Base-by-base conservation (phyloP, 2,113 vertebrate species). In the Phylloscopus trochilus region DNA sequence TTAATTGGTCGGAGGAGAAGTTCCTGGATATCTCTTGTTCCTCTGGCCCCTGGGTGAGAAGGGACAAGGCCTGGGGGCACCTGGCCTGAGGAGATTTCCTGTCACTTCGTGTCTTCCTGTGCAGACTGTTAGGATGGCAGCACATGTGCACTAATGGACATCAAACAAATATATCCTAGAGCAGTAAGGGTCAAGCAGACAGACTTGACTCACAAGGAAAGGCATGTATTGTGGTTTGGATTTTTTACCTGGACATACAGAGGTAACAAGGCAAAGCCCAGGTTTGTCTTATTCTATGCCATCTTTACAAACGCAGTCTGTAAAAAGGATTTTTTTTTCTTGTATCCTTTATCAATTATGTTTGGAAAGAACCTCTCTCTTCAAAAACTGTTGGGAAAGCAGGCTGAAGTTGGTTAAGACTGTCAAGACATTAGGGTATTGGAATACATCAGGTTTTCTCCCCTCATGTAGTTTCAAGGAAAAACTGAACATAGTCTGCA, bases 131-230 rank as follows among this genome's bases (percentile, higher is more conserved):
- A 28, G 39, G 56, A 22, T 20, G n/a, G 18, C 62, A 68, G 11
- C 47, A 41, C 2, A 2, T 0, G 1, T 10, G 35, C 8, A 7
- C 15, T 39, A 20, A 14, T 13, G 0, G 0, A n/a, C 39, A 55
- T 37, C 12, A 22, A 63, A 30, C 18, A 70, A 79, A 58, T 39
- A 27, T 3, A 10, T 22, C 10, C 43, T 22, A 33, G 9, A 59
- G 39, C 23, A 67, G 12, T 23, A 47, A 72, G 22, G 18, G 19
- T 15, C 12, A 30, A 79, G 58, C n/a, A 73, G 22, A 49, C 0
- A 3, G 43, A 23, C 10, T 53, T 49, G 24, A 26, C 69, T 84
- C 41, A 28, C 11, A 4, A 58, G 53, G 28, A 82, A 91, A n/a
- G 16, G n/a, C 15, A 6, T 23, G 9, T 55, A 15, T 49, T 64